phyloP scores from a whole-genome alignment of 1,140 invertebrate genomes.

The Drosophila bipectinata region DNA sequence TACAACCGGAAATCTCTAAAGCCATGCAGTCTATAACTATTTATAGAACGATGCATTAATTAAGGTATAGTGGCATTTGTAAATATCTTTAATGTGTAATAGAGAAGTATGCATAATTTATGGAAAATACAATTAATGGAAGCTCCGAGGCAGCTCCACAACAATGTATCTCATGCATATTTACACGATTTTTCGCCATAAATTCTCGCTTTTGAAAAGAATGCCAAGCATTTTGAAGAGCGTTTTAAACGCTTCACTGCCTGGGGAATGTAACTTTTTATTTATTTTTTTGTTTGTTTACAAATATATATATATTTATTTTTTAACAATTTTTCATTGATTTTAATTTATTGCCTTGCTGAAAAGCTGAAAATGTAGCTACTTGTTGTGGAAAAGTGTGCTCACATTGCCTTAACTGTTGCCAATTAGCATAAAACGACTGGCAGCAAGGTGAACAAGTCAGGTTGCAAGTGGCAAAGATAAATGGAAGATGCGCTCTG shows the following conservation, averaged over 20 bases:
- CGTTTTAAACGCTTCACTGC: constrained; percentile 20
- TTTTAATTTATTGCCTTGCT: constrained; percentile 68
- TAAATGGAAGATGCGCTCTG: constrained; percentile 69
- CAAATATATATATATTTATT: constrained; percentile 11
- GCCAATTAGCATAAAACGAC: constrained; percentile 70
- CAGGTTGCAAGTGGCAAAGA: constrained; percentile 65
- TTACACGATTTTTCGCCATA: constrained; percentile 73
- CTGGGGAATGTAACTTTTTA: constrained; percentile 23
- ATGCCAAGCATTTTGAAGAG: constrained; percentile 14
- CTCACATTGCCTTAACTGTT: constrained; percentile 60
- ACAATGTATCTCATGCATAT: constrained; percentile 55
- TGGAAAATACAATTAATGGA: constrained; percentile 74
- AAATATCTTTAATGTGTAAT: constrained; percentile 50
- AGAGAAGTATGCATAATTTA: constrained; percentile 67
- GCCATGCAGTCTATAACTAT: constrained; percentile 41
- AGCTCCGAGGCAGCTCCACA: constrained; percentile 2
- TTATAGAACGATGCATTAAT: constrained; percentile 55
- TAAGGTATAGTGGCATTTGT: constrained; percentile 37
- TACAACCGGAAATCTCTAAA: constrained; percentile 34
- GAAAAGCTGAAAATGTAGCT: constrained; percentile 64
- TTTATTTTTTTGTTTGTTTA: constrained; percentile 8
- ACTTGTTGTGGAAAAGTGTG: constrained; percentile 58
- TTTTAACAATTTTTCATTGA: constrained; percentile 40
- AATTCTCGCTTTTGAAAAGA: constrained; percentile 39
- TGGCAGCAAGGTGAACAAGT: constrained; percentile 63